Evolutionary conservation across 2,113 vertebrate genomes (phyloP), one percentile per base, ranked within the genome.

Genomic region (Elachura formosa): DNA sequence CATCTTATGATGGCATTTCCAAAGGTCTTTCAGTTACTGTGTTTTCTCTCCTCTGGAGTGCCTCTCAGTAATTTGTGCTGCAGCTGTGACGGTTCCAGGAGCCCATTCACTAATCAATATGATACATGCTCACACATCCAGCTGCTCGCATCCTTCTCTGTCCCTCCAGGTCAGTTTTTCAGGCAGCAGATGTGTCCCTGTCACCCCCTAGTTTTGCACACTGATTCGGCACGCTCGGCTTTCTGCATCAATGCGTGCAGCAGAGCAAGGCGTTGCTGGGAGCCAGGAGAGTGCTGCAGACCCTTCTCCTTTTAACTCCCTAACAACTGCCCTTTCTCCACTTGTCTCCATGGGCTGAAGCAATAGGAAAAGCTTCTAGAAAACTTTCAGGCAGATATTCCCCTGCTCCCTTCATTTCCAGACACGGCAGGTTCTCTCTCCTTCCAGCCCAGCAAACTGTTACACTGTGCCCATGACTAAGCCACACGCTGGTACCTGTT

Each of bases 131-230:
- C 34, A n/a, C 54, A 61, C 23, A 21, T 43, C 77, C 93, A 94
- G 89, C 77, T 87, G 77, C 87, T 84, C 73, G 26, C 36, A 59
- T 20, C 74, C 45, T 43, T 73, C 40, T 22, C 48, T 40, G 55
- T 40, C 48, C 87, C 84, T 87, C 77, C 89, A 91, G 74, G 81
- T 49, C 82, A 64, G 45, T n/a, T 87, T 81, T 79, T 63, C 82
- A 94, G 92, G 85, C 87, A 85, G 84, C 90, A 92, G 91, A 92
- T 88, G 67, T 79, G 75, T 83, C 71, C 29, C 81, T 82, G 48
- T 49, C 84, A 75, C 77, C n/a, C 46, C 16, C 20, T 41, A 3
- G 29, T 64, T 64, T 41, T 29, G 26, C 81, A 79, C 14, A 6
- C 40, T 62, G n/a, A 69, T 52, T 66, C 0, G 1, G 12, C 33